Percentiles rank a stretch among this genome's conserved stretches.
phyloP scores from a whole-genome alignment of 1,140 invertebrate species.

The Sminthurinus signatus region DNA sequence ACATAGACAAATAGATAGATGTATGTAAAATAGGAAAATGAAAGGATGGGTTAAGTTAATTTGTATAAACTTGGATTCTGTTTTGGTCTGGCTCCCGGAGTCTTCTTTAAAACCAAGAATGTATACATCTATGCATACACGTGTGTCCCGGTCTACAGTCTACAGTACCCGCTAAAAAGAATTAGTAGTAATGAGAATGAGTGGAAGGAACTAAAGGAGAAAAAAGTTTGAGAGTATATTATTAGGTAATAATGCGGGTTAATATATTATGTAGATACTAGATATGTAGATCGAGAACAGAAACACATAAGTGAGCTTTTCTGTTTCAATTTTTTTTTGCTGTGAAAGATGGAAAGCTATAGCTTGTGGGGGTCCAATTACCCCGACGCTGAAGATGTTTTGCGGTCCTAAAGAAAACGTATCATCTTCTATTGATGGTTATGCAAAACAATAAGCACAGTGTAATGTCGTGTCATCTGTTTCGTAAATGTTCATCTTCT shows the following conservation, averaged over 20 bases:
- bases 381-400: constrained; percentile 4
- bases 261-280: no score
- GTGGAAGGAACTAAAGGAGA: no score
- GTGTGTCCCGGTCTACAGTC: no score
- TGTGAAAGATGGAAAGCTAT: constrained; percentile 3
- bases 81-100: not conserved
- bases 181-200: no score
- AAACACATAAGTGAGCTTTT: no score
- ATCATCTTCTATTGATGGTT: constrained; percentile 8
- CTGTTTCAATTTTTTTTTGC: not conserved
- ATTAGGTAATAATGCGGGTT: no score
- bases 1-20: not conserved
- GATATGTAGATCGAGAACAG: no score
- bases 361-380: constrained; percentile 13
- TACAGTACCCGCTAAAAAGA: no score
- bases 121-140: no score
- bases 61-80: not conserved
- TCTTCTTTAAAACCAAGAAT: no score
- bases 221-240: no score
- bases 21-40: not conserved
- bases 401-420: constrained; percentile 9
- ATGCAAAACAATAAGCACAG: constrained; percentile 12
- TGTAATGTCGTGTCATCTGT: constrained; percentile 20
- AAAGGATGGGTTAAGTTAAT: constrained; percentile 7
- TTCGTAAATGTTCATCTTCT: constrained; percentile 15